Percentiles rank a stretch among this genome's conserved stretches.
Conservation (phyloP, 30 jellyfish, hydroid and myxozoan genomes). For the Chrysaora quinquecirrha region DNA sequence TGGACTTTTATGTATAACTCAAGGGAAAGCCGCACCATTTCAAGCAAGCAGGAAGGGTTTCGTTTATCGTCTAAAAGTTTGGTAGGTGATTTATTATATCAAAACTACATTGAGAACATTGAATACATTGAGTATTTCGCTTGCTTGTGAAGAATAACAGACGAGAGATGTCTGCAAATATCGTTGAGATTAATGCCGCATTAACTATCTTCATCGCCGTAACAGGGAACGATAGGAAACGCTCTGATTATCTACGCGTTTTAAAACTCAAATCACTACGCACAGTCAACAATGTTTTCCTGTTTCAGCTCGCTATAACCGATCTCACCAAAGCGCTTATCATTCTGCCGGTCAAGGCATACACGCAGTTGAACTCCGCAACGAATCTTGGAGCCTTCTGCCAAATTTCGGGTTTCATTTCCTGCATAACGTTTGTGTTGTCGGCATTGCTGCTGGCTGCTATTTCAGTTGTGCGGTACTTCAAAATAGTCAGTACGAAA, state of each 20-base stretch:
- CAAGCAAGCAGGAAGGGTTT: too few relatives aligned
- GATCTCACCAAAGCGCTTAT: slow-evolving; percentile 75
- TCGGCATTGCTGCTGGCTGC: slow-evolving; percentile 61
- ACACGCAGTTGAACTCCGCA: slow-evolving; percentile 27
- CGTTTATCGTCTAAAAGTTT: too few relatives aligned
- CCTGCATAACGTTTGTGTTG: slow-evolving; percentile 51
- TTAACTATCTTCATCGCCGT: slow-evolving; percentile 30
- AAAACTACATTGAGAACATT: too few relatives aligned
- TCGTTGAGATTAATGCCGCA: slow-evolving; percentile 24
- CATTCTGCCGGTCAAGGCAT: slow-evolving; percentile 41
- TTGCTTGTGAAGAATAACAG: too few relatives aligned
- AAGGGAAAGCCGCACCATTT: too few relatives aligned
- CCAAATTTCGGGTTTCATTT: slow-evolving; percentile 53
- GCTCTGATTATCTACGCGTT: slow-evolving; percentile 28
- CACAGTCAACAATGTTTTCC: slow-evolving; percentile 68
- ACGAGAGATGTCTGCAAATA: slow-evolving; percentile 19
- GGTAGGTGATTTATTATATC: too few relatives aligned
- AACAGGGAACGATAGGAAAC: too few relatives aligned
- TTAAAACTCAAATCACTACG: slow-evolving; percentile 56
- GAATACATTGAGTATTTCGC: too few relatives aligned
- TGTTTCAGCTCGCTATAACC: slow-evolving; percentile 62
- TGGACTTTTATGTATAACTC: too few relatives aligned
- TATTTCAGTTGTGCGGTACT: slow-evolving; percentile 70
- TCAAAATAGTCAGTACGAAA: slow-evolving; percentile 33
- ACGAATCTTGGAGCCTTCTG: slow-evolving; percentile 19